Evolutionary conservation across 2,888 invertebrate genomes (phyloP), one percentile per base, ranked within the genome.

Genomic region (Spicauda simplicius): DNA sequence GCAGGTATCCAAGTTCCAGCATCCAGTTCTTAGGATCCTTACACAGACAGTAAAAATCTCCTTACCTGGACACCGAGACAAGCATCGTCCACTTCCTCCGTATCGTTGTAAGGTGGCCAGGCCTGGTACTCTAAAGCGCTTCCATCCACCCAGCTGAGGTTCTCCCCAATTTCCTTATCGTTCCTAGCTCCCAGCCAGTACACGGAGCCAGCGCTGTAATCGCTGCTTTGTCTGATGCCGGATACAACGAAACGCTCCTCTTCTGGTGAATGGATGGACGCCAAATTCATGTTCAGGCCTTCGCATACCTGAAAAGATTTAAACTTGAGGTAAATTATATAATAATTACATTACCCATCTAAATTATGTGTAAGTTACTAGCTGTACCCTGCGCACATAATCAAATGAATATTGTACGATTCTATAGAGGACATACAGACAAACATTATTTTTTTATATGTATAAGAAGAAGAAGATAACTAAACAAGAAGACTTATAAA

Each of bases 101-200:
- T 90, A 0, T 93, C 93, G 69, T 95, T 94, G 52, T 94, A 95
- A 0, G 95, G 94, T 14, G 95, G 83, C 95, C 95, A 95, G 1
- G 96, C 96, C 75, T 95, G 93, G 81, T 95, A 96, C 56, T 85
- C 90, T 72, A 95, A 87, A 69, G 90, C 87, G 71, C 93, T 93
- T 37, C 95, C 95, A 83, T 97, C 96, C 14, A 94, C 89, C 97
- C 97, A 97, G 89, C 94, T 79, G 30, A 90, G 78, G 69, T 80
- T 79, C 19, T 77, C 79, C 11, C 71, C 77, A 10, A 70, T 75
- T 5, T 71, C 78, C 8, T 69, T 74, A 0, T 72, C 73, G 45
- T 94, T 80, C 16, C 80, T 81, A 2, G 95, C 96, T 0, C 97
- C 97, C 19, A 97, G 91, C 97, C 97, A 97, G 89, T 96, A 97